Evolutionary conservation across 1,140 invertebrate species (phyloP).

Genomic region (Mya arenaria): DNA sequence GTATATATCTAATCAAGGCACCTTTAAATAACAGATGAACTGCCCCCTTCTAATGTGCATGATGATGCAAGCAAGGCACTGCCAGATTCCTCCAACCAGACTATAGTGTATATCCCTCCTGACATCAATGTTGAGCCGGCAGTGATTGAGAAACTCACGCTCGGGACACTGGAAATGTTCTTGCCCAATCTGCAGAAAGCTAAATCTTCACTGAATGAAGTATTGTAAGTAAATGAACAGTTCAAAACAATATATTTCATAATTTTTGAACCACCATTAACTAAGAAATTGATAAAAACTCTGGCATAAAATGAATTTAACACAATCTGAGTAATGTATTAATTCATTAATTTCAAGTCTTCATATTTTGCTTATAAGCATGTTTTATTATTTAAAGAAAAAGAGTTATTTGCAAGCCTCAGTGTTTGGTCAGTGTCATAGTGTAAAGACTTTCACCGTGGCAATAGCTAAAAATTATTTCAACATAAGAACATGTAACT

Average conservation of each 20-base stretch:
- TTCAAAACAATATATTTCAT: neutral
- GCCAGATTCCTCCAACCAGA: too few species aligned
- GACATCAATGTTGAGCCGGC: conserved; percentile 48
- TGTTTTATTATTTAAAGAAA: neutral
- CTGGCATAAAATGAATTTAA: neutral
- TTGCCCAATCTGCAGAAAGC: conserved; percentile 69
- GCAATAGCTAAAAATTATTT: too few species aligned
- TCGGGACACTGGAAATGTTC: conserved; percentile 63
- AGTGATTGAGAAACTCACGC: conserved; percentile 62
- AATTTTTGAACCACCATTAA: neutral
- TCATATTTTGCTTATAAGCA: neutral
- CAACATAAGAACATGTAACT: too few species aligned
- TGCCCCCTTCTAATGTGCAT: too few species aligned
- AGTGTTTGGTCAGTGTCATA: too few species aligned
- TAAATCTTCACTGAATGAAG: conserved; percentile 67
- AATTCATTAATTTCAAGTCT: neutral
- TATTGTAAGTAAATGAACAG: conserved; percentile 70
- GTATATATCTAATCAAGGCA: too few species aligned
- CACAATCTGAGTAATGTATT: neutral
- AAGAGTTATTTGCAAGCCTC: neutral
- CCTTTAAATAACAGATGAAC: too few species aligned
- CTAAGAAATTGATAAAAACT: neutral
- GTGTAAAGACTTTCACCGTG: too few species aligned
- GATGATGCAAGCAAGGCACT: too few species aligned
- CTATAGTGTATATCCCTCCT: too few species aligned